These are phyloP conservation scores for Notolepis coatsorum DNA, from an alignment of 2,797 vertebrate species.

Conservation along the genomic window DNA sequence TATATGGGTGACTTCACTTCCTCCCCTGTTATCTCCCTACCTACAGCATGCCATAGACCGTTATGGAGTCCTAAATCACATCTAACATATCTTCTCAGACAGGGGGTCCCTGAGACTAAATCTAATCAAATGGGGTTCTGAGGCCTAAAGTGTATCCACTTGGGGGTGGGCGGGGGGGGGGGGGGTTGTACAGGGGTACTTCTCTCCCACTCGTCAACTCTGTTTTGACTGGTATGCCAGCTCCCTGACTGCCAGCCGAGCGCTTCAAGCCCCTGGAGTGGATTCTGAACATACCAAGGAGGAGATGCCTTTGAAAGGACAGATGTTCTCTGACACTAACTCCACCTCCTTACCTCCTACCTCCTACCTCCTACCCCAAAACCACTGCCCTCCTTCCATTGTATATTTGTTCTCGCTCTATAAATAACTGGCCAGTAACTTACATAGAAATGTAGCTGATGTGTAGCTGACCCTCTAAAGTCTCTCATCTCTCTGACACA, in stretches of 20 bases:
- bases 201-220: constrained; percentile 44
- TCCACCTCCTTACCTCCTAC: background rate
- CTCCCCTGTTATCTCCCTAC: too few species aligned
- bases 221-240: constrained; percentile 84
- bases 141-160: background rate
- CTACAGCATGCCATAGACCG: too few species aligned
- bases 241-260: constrained; percentile 82
- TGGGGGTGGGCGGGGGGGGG: constrained; percentile 10
- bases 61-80: too few species aligned
- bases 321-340: constrained; percentile 73
- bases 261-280: constrained; percentile 78
- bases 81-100: too few species aligned
- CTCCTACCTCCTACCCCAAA: constrained; percentile 60
- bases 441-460: constrained; percentile 63
- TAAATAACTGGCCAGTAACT: constrained; percentile 75
- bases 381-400: constrained; percentile 61
- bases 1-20: too few species aligned
- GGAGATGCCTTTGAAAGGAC: constrained; percentile 78
- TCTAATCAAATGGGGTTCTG: too few species aligned
- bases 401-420: constrained; percentile 79
- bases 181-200: constrained; percentile 34
- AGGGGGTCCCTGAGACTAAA: too few species aligned
- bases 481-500: constrained; percentile 52
- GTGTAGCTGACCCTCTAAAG: constrained; percentile 58
- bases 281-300: constrained; percentile 82